Conservation (phyloP, 2,113 vertebrate species). For the Trinectes maculatus region DNA sequence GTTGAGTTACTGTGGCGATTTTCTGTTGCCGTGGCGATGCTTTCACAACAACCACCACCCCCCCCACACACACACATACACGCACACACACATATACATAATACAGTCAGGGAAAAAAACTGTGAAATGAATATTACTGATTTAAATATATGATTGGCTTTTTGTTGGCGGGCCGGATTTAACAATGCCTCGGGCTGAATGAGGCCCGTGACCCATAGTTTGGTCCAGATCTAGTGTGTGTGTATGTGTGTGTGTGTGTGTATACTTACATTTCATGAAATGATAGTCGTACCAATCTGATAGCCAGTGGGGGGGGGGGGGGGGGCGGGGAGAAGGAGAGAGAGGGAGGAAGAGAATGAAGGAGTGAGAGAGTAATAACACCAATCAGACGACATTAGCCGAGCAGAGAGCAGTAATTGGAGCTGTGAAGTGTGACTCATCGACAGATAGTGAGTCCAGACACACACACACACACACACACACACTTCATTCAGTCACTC, state of each 20-base stretch:
- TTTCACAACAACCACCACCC: slow-evolving; percentile 31
- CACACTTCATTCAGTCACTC: background rate
- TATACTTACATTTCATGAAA: no score
- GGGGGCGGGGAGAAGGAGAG: slow-evolving; percentile 9
- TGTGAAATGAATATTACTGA: no score
- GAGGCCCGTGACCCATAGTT: no score
- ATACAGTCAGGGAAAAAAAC: no score
- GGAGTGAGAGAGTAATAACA: slow-evolving; percentile 48
- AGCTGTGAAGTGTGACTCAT: slow-evolving; percentile 65
- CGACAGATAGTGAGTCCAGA: slow-evolving; percentile 17
- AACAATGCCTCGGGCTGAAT: no score
- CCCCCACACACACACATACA: background rate
- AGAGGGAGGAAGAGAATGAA: slow-evolving; percentile 10
- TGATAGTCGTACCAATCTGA: slow-evolving; percentile 28
- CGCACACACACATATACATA: background rate
- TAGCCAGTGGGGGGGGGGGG: no score
- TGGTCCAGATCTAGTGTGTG: no score
- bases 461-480: slow-evolving; percentile 31
- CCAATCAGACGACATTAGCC: slow-evolving; percentile 66
- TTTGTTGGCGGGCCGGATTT: no score
- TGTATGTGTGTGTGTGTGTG: no score
- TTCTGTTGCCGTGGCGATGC: slow-evolving; percentile 61
- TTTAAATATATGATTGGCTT: no score
- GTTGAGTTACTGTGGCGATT: slow-evolving; percentile 62
- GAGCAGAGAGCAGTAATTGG: slow-evolving; percentile 55